These are phyloP conservation scores for Brienomyrus brachyistius DNA, from an alignment of 2,113 vertebrate species.

Conservation along the genomic window DNA sequence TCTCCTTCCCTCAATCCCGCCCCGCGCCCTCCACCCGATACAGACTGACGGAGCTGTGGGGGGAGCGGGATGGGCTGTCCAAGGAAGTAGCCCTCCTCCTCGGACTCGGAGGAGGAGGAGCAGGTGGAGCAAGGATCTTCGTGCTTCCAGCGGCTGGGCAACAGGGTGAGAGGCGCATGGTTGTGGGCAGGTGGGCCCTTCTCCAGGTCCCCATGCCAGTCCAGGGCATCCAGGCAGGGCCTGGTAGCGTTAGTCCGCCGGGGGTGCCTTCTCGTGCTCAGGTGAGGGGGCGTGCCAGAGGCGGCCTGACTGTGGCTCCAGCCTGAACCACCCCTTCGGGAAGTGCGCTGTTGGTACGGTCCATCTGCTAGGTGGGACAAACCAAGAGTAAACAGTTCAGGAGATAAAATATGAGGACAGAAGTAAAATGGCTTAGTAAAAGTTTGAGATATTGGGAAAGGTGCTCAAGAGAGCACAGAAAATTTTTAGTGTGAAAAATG, in stretches of 20 bases:
- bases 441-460: not conserved
- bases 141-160: not conserved
- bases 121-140: slow-evolving; percentile 87
- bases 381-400: not conserved
- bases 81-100: slow-evolving; percentile 92
- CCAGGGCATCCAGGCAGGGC: slow-evolving; percentile 52
- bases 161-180: not conserved
- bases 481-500: not conserved
- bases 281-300: slow-evolving; percentile 44
- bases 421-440: not conserved
- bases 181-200: not conserved
- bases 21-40: not conserved
- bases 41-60: not conserved
- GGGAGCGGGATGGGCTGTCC: slow-evolving; percentile 93
- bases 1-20: slow-evolving; percentile 9
- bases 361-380: slow-evolving; percentile 48
- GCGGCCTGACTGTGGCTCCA: slow-evolving; percentile 27
- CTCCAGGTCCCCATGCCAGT: slow-evolving; percentile 33
- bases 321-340: slow-evolving; percentile 39
- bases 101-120: slow-evolving; percentile 85
- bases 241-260: slow-evolving; percentile 39
- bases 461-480: not conserved
- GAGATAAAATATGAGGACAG: not conserved
- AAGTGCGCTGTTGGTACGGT: slow-evolving; percentile 46
- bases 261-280: slow-evolving; percentile 38